Conservation (phyloP, 2,888 invertebrate genomes). For the Halocaridina rubra region DNA sequence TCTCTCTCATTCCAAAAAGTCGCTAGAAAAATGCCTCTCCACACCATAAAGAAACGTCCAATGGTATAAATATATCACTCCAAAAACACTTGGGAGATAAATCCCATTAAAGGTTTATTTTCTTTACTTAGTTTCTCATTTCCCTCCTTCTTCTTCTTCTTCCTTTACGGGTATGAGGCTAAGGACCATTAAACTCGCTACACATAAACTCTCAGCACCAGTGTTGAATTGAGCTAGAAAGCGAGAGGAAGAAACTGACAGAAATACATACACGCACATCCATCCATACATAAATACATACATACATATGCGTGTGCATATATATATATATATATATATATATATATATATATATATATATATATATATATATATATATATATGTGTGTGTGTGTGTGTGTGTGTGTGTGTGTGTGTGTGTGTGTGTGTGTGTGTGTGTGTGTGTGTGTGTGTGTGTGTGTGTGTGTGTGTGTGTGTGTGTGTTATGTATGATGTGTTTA, state of each 20-base stretch:
- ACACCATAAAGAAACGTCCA: no score
- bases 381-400: neutral
- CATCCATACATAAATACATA: neutral
- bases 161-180: neutral
- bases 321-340: neutral
- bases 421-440: neutral
- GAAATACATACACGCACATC: neutral
- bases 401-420: neutral
- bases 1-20: no score
- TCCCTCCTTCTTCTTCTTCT: neutral
- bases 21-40: no score
- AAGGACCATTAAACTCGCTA: neutral
- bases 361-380: neutral
- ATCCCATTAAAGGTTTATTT: no score
- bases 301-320: neutral
- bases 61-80: no score
- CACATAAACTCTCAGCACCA: neutral
- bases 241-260: neutral
- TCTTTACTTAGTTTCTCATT: no score
- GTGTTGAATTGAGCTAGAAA: neutral
- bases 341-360: neutral
- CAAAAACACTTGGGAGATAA: no score
- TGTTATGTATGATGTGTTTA: neutral
- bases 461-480: neutral
- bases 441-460: neutral